phyloP scores from a whole-genome alignment of 2,113 vertebrate species.

The Periophthalmus modestus region DNA sequence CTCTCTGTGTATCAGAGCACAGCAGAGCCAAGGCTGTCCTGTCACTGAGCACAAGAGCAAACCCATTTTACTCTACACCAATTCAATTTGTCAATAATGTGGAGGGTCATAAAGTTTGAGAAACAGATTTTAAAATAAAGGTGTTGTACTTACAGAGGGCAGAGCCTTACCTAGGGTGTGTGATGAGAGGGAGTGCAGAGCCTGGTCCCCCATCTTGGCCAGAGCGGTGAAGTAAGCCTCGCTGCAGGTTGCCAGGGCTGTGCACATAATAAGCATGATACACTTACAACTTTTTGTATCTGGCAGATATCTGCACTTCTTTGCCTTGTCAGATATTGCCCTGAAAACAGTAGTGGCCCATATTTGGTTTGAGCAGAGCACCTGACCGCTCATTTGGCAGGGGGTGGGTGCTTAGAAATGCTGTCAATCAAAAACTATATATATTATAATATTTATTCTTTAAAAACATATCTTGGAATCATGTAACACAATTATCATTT shows the following conservation, averaged over 20 bases:
- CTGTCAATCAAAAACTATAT: too few species aligned
- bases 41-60: background rate
- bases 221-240: constrained; percentile 90
- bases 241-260: constrained; percentile 85
- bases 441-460: too few species aligned
- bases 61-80: background rate
- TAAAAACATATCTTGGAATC: too few species aligned
- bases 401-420: too few species aligned
- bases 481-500: too few species aligned
- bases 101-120: too few species aligned
- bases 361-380: too few species aligned
- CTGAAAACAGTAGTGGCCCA: too few species aligned
- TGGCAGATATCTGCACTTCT: too few species aligned
- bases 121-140: background rate
- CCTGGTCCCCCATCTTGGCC: constrained; percentile 90
- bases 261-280: background rate
- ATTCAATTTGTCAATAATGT: too few species aligned
- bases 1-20: background rate
- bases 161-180: constrained; percentile 84
- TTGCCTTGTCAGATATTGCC: too few species aligned
- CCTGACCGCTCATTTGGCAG: too few species aligned
- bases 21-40: background rate
- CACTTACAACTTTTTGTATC: background rate
- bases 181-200: constrained; percentile 87
- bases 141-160: background rate